Percentiles rank a stretch among this genome's conserved stretches.
Conservation (phyloP, 2,113 vertebrate genomes). For the Anolis carolinensis region DNA sequence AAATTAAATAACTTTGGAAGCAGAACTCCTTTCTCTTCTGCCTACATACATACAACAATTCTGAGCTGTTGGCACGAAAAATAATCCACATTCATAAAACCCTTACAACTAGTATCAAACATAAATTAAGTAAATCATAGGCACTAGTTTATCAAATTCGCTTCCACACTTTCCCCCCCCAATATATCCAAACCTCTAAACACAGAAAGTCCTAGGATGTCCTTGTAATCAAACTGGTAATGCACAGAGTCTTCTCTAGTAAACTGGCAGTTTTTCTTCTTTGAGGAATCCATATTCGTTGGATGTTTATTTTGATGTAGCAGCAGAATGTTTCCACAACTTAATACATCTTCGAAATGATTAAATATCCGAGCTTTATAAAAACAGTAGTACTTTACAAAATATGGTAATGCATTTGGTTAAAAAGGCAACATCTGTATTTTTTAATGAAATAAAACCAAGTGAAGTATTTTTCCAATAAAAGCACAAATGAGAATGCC, state of each 20-base stretch:
- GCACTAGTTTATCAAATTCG: constrained; percentile 91
- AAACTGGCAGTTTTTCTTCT: constrained; percentile 71
- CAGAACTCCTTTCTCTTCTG: constrained; percentile 79
- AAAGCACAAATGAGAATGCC: constrained; percentile 59
- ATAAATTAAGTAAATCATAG: constrained; percentile 93
- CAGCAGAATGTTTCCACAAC: constrained; percentile 67
- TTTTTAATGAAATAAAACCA: constrained; percentile 53
- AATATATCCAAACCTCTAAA: constrained; percentile 70
- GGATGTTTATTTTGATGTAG: constrained; percentile 68
- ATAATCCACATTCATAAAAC: constrained; percentile 86
- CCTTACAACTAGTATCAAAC: constrained; percentile 81
- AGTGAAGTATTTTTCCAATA: constrained; percentile 57
- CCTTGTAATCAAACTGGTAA: constrained; percentile 75
- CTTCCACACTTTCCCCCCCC: constrained; percentile 72
- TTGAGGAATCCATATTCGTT: constrained; percentile 70
- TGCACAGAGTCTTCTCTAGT: constrained; percentile 72
- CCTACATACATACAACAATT: constrained; percentile 87
- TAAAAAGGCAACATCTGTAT: constrained; percentile 70
- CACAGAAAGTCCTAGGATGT: constrained; percentile 76
- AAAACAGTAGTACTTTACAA: constrained; percentile 45
- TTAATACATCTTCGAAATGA: constrained; percentile 64
- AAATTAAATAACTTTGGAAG: constrained; percentile 86
- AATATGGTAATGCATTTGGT: constrained; percentile 68
- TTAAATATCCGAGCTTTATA: constrained; percentile 65
- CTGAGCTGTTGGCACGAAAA: constrained; percentile 88